Conservation (phyloP, 2,888 invertebrate genomes). For the Cordilura impudica region DNA sequence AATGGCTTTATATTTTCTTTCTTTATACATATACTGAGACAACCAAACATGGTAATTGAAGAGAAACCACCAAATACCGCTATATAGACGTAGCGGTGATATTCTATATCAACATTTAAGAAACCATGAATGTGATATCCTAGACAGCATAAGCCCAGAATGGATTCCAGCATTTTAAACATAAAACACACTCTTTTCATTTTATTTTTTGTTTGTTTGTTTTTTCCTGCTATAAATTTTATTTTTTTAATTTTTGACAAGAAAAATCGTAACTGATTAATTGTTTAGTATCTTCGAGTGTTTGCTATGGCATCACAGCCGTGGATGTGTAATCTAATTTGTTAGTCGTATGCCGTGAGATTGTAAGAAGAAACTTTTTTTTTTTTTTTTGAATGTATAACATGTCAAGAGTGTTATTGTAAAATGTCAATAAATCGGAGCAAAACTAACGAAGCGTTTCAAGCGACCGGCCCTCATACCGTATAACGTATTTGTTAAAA, state of each 20-base stretch:
- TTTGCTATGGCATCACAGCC: too few relatives aligned
- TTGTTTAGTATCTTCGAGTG: background rate
- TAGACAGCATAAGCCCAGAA: constrained; percentile 66
- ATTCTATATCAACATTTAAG: constrained; percentile 64
- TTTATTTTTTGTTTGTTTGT: constrained; percentile 21
- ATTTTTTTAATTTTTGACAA: background rate
- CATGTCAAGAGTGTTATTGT: too few relatives aligned
- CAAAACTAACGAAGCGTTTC: too few relatives aligned
- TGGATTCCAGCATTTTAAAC: constrained; percentile 67
- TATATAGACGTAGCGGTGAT: constrained; percentile 69
- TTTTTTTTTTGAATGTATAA: too few relatives aligned
- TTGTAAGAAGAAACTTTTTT: too few relatives aligned
- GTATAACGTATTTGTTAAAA: too few relatives aligned
- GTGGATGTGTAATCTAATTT: too few relatives aligned
- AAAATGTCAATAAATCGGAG: too few relatives aligned
- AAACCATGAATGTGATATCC: constrained; percentile 68
- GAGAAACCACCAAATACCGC: constrained; percentile 69
- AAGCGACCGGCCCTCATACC: too few relatives aligned
- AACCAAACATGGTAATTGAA: constrained; percentile 67
- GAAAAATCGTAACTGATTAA: background rate
- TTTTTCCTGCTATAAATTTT: constrained; percentile 25
- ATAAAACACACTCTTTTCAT: constrained; percentile 70
- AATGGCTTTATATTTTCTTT: constrained; percentile 58
- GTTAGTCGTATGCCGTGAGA: too few relatives aligned
- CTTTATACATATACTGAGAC: constrained; percentile 63